phyloP scores from a whole-genome alignment of 1,140 invertebrate genomes.

The Pseudomyrmex flavicornis region DNA sequence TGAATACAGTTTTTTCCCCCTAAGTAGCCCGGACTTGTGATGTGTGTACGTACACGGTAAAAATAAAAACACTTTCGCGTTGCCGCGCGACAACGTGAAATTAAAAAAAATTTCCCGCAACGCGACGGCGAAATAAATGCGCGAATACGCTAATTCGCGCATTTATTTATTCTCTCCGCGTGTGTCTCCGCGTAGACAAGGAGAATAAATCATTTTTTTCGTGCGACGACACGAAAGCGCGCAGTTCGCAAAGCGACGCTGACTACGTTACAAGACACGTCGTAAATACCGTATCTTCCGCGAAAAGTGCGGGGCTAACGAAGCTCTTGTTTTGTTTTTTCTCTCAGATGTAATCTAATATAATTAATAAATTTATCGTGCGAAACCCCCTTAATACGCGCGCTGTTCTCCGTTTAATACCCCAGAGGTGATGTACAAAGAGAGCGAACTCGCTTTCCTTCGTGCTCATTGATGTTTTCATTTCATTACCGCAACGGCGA shows the following conservation, averaged over 20 bases:
- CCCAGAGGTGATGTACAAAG: background rate
- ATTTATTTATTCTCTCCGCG: constrained; percentile 52
- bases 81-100: constrained; percentile 7
- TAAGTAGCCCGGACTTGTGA: constrained; percentile 7
- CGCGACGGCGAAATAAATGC: background rate
- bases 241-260: background rate
- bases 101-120: constrained; percentile 26
- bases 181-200: constrained; percentile 5
- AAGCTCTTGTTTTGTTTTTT: background rate
- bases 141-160: constrained; percentile 34
- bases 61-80: constrained; percentile 35
- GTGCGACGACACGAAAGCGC: background rate
- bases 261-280: background rate
- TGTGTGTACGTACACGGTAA: background rate
- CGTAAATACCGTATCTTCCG: background rate
- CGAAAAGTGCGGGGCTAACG: background rate
- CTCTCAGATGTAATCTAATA: background rate
- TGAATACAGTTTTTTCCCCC: background rate
- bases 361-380: constrained; percentile 1
- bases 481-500: constrained; percentile 51
- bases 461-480: constrained; percentile 49
- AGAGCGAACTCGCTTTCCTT: background rate
- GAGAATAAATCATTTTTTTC: constrained; percentile 46
- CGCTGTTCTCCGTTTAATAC: background rate
- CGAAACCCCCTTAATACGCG: background rate